Percentiles rank a stretch among this genome's conserved stretches.
These are phyloP conservation scores for Zoanthus solanderi DNA, from an alignment of 92 coral and sea anemone species.

Conservation along the genomic window DNA sequence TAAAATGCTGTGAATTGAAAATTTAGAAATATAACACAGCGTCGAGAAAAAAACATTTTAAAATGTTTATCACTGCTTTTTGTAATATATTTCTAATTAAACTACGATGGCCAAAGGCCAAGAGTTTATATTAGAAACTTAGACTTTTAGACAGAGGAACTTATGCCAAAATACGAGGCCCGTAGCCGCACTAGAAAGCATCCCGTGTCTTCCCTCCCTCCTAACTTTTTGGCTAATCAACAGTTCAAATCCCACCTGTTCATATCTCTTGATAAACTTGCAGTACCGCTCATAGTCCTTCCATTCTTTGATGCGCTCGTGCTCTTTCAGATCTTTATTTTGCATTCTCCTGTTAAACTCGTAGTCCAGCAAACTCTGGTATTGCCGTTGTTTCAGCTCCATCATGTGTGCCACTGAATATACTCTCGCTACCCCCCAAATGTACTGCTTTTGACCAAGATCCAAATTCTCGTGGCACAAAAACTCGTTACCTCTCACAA, in stretches of 20 bases:
- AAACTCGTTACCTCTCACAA: conserved; percentile 81
- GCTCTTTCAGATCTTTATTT: conserved; percentile 80
- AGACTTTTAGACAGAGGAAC: too few relatives aligned
- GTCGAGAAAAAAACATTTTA: too few relatives aligned
- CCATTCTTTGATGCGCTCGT: conserved; percentile 86
- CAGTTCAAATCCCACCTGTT: conserved; percentile 68
- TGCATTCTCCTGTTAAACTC: conserved; percentile 88
- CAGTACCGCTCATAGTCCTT: conserved; percentile 89
- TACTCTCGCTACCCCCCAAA: conserved; percentile 95
- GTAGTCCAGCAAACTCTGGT: conserved; percentile 86
- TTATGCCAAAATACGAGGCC: too few relatives aligned
- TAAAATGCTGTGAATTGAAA: too few relatives aligned
- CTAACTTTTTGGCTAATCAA: neutral
- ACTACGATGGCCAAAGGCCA: too few relatives aligned
- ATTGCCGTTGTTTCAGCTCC: conserved; percentile 88
- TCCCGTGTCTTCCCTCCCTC: neutral
- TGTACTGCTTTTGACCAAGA: conserved; percentile 97
- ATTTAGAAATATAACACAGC: too few relatives aligned
- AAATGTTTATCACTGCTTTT: too few relatives aligned
- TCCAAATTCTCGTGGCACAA: conserved; percentile 82
- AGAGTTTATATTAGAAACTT: too few relatives aligned
- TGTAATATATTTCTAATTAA: too few relatives aligned
- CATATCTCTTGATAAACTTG: conserved; percentile 87
- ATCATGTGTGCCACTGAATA: conserved; percentile 88
- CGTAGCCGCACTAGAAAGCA: too few relatives aligned